Base-by-base conservation (phyloP, 2,888 invertebrate genomes). In the Biston betularia region DNA sequence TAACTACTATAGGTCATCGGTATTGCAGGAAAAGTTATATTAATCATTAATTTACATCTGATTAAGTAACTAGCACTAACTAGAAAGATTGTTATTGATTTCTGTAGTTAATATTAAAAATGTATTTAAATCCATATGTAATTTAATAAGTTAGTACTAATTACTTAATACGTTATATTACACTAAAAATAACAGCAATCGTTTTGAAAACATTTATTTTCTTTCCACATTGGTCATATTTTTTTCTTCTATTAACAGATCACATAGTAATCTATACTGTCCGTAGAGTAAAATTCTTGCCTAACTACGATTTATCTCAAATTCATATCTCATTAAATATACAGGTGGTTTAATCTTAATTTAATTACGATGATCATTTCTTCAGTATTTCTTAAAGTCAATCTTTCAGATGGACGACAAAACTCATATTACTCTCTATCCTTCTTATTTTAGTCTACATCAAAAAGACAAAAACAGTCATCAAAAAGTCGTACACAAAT, bases 151-250 rank as follows among this genome's bases (percentile, higher is more conserved):
- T 58, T 50, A 62, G 65, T 48, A 69, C 62, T 71, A 73, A 74
- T 74, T 75, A 78, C 75, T 86, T 83, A 81, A 84, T 83, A 82
- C 79, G 74, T 75, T 71, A 70, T 57, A 66, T 60, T 71, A 72
- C 42, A 74, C 79, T 68, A 78, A 83, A 83, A 86, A n/a, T 80
- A 84, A 82, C 79, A 85, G 79, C 76, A 80, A 79, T 77, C 83
- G 85, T 90, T 92, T 92, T 89, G 76, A 82, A 92, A 89, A 92
- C 89, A 89, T 92, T 93, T 92, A 92, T 92, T 92, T 79, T 82
- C 83, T 85, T 85, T 89, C 88, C 92, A 92, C 92, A 91, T 92
- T 93, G 93, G 93, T 92, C 92, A 69, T 60, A 65, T 80, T 79
- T 81, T 81, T 82, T 83, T 80, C 75, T 79, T 79, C 83, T 84